Base-by-base conservation (phyloP, 2,113 vertebrate species). In the Ochotona princeps region DNA sequence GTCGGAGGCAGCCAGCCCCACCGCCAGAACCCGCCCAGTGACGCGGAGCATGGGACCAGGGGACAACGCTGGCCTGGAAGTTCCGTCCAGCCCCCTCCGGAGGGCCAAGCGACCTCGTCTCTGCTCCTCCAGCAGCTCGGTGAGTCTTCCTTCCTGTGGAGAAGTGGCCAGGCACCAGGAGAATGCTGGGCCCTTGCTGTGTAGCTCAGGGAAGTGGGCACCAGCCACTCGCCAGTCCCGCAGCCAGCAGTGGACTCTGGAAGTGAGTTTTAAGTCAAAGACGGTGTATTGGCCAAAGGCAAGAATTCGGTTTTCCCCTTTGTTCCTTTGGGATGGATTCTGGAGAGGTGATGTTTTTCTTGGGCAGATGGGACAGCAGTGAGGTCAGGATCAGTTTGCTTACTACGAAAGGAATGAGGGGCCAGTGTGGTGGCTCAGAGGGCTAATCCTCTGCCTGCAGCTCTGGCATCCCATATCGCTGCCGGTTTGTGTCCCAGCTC, bases 11-110 rank as follows among this genome's bases (percentile, higher is more conserved):
- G 80, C 84, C 17, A 98, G 98, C 95, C 98, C 98, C 0, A 60
- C 96, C 2, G 73, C 94, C 23, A 97, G 98, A 82, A 99, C 96
- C 92, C 99, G 99, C n/a, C 98, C 99, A 0, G 96, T 99, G 32
- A 99, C 99, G 6, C 99, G 99, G 10, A 98, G 98, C 95, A 99
- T 98, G 98, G 99, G 98, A 0, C 98, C 98, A 1, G 98, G 99
- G 10, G 99, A 99, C 0, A 78, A 28, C 7, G 1, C 87, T 1
- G 74, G 12, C 1, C 20, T 94, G 49, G 98, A 99, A 0, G 97
- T 98, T 44, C 94, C 98, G 0, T 97, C 98, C 28, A 98, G 98
- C n/a, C 98, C 98, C 0, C 97, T 98, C 1, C 98, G 98, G 78
- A 98, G 95, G 87, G 97, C 98, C 90, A 99, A 99, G 95, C 98